Evolutionary conservation across 2,113 vertebrate genomes (phyloP).

Genomic region (Danionella cerebrum): DNA sequence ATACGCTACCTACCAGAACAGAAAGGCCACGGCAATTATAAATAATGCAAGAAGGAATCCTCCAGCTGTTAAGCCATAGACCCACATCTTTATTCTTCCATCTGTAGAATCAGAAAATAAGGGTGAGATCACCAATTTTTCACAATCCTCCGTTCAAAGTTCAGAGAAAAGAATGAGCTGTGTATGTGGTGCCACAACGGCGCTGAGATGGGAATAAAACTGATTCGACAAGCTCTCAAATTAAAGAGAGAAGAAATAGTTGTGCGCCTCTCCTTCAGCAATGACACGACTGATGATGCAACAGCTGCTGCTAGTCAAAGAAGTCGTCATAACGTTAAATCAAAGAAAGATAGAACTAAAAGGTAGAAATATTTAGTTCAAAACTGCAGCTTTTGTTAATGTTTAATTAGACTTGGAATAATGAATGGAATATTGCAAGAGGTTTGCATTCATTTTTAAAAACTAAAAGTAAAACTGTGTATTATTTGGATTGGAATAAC

Average conservation of each 20-base stretch:
- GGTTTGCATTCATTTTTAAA: too few species aligned
- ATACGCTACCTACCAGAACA: slow-evolving; percentile 90
- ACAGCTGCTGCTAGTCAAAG: not conserved
- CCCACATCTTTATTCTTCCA: slow-evolving; percentile 92
- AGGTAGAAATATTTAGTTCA: too few species aligned
- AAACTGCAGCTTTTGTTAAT: too few species aligned
- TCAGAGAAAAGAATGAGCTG: not conserved
- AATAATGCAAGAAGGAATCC: slow-evolving; percentile 84
- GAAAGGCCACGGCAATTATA: slow-evolving; percentile 81
- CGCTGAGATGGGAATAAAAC: not conserved
- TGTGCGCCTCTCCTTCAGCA: not conserved
- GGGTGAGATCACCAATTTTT: slow-evolving; percentile 44
- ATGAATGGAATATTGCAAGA: too few species aligned
- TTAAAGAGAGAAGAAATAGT: not conserved
- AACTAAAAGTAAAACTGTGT: too few species aligned
- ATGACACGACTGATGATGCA: not conserved
- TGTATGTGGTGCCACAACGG: not conserved
- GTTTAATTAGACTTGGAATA: too few species aligned
- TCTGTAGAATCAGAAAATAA: slow-evolving; percentile 69
- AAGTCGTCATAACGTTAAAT: not conserved
- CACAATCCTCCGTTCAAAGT: not conserved
- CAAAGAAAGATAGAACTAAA: not conserved
- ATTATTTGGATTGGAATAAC: too few species aligned
- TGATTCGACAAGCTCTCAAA: not conserved
- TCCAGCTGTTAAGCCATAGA: slow-evolving; percentile 84